Percentiles rank a stretch among this genome's conserved stretches.
phyloP scores from a whole-genome alignment of 2,888 invertebrate genomes.

The Branchipolynoe longqiensis region DNA sequence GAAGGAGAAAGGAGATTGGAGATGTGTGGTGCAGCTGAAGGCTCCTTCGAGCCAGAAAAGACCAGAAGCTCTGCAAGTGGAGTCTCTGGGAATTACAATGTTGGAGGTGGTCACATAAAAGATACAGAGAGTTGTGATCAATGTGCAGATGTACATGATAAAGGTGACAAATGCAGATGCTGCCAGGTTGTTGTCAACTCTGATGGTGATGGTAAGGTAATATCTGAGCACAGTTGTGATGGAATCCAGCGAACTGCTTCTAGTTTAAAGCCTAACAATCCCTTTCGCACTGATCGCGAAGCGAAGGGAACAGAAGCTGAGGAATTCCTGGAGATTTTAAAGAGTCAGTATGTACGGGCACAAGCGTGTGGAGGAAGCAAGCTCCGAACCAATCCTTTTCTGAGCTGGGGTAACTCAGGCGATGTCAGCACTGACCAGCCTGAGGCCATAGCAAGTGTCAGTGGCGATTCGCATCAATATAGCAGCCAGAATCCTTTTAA shows the following conservation, averaged over 20 bases:
- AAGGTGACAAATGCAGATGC: neutral
- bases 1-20: neutral
- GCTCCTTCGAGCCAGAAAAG: neutral
- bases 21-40: neutral
- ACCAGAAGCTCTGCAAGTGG: no score
- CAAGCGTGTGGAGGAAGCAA: neutral
- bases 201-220: neutral
- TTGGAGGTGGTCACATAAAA: neutral
- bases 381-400: neutral
- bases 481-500: neutral
- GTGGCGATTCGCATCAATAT: no score
- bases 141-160: neutral
- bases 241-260: no score
- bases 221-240: neutral
- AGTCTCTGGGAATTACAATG: no score
- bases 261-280: conserved; percentile 3
- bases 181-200: neutral
- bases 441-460: neutral
- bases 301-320: neutral
- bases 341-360: neutral
- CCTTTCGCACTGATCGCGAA: neutral
- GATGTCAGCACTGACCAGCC: neutral
- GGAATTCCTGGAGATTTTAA: neutral
- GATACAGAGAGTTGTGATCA: neutral
- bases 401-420: no score